Evolutionary conservation across 2,113 vertebrate genomes (phyloP).

Genomic region (Channa maculata): DNA sequence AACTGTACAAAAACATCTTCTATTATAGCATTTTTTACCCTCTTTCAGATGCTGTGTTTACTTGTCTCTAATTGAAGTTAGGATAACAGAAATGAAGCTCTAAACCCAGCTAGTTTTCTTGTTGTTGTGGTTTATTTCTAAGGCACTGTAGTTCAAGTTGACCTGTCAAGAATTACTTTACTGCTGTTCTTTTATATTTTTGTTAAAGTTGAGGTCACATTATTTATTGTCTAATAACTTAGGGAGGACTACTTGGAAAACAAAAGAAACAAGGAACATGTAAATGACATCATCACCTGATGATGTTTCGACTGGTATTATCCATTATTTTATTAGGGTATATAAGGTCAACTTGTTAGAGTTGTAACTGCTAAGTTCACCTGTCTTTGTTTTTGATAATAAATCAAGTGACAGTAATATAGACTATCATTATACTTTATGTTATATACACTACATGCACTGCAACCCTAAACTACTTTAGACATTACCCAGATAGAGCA

Average conservation of each 20-base stretch:
- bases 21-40: constrained; percentile 13
- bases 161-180: not conserved
- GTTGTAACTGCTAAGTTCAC: no score
- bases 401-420: no score
- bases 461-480: no score
- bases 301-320: no score
- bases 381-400: no score
- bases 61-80: constrained; percentile 8
- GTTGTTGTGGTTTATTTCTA: constrained; percentile 23
- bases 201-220: not conserved
- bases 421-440: no score
- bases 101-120: not conserved
- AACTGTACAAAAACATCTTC: constrained; percentile 34
- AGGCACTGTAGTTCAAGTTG: constrained; percentile 5
- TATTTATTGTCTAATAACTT: not conserved
- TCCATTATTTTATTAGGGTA: no score
- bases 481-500: no score
- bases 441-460: no score
- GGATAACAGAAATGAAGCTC: constrained; percentile 11
- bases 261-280: not conserved
- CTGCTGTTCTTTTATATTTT: not conserved
- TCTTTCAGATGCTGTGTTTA: constrained; percentile 19
- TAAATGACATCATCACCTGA: no score
- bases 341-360: no score
- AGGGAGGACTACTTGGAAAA: not conserved